Evolutionary conservation across 2,113 vertebrate genomes (phyloP).

Genomic region (Azemiops feae): DNA sequence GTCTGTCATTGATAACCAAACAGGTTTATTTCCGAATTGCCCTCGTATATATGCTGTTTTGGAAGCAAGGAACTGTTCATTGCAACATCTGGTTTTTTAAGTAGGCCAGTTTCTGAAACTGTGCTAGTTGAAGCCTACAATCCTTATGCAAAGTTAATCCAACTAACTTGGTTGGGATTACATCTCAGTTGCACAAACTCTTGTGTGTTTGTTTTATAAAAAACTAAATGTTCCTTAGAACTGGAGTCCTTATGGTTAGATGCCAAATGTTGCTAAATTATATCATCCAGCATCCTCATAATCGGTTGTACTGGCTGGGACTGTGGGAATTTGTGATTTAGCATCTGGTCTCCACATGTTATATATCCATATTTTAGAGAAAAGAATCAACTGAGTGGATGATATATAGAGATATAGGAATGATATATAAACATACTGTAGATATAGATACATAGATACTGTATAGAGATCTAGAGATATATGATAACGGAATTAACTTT

Average conservation of each 20-base stretch:
- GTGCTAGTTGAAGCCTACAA: not conserved
- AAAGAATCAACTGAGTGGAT: not conserved
- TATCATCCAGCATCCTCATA: not conserved
- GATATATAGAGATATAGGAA: not conserved
- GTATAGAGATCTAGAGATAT: not conserved
- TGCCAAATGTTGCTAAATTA: not conserved
- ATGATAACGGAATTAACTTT: not conserved
- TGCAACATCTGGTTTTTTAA: not conserved
- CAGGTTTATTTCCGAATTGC: too few relatives aligned
- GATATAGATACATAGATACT: not conserved
- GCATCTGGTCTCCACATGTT: not conserved
- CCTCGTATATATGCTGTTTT: not conserved
- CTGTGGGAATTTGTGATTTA: not conserved
- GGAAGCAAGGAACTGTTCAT: not conserved
- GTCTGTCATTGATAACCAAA: too few relatives aligned
- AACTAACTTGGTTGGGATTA: not conserved
- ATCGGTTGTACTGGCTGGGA: not conserved
- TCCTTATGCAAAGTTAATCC: not conserved
- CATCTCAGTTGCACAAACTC: not conserved
- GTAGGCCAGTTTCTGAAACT: not conserved
- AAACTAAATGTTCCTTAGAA: not conserved
- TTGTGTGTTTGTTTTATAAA: not conserved
- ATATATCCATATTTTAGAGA: not conserved
- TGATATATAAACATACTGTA: not conserved
- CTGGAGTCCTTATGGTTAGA: not conserved